Percentiles rank a stretch among this genome's conserved stretches.
Conservation (phyloP, 2,888 invertebrate species). For the Mythimna loreyi region DNA sequence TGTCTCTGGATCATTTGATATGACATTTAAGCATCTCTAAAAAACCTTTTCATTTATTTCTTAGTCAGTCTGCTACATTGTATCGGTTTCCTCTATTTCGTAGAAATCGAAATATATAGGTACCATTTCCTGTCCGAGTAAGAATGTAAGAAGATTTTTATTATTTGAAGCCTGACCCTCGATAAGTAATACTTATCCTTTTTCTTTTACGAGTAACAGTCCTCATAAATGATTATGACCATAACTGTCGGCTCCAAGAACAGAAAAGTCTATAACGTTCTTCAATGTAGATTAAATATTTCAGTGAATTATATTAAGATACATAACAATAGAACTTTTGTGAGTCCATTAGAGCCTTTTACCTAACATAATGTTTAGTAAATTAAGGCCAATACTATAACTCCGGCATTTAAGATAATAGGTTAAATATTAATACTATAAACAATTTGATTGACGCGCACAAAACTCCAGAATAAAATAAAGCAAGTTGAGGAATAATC, state of each 20-base stretch:
- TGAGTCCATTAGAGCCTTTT: constrained; percentile 1
- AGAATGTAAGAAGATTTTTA: constrained; percentile 21
- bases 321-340: constrained; percentile 13
- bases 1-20: not conserved
- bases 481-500: constrained; percentile 40
- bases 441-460: constrained; percentile 16
- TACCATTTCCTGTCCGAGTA: constrained; percentile 30
- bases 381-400: constrained; percentile 9
- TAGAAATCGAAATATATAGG: constrained; percentile 24
- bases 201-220: constrained; percentile 32
- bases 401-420: not conserved
- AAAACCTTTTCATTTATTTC: not conserved
- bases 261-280: constrained; percentile 6
- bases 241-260: constrained; percentile 29
- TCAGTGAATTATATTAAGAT: constrained; percentile 4
- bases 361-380: not conserved
- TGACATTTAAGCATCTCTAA: not conserved
- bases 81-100: not conserved
- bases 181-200: constrained; percentile 45
- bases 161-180: constrained; percentile 43
- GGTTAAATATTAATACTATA: not conserved
- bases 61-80: constrained; percentile 8
- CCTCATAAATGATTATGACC: constrained; percentile 27
- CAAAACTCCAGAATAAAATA: constrained; percentile 30
- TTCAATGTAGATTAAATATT: constrained; percentile 3